Conservation (phyloP, 2,888 invertebrate species). For the Drosophila suboccidentalis region DNA sequence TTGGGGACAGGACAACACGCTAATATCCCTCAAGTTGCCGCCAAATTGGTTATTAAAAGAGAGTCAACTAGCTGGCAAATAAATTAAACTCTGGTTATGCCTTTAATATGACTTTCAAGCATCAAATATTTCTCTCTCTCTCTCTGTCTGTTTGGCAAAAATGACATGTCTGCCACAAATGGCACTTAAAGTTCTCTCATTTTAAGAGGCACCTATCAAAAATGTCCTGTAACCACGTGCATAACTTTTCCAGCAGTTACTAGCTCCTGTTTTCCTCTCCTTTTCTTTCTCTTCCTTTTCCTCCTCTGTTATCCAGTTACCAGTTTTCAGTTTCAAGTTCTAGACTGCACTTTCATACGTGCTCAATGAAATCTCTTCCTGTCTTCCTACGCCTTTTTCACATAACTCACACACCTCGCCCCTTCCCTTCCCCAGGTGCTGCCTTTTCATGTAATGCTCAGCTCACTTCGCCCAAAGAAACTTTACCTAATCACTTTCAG, state of each 20-base stretch:
- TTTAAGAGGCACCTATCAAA: conserved; percentile 25
- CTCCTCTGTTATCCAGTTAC: conserved; percentile 2
- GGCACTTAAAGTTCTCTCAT: conserved; percentile 19
- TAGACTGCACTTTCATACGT: conserved; percentile 3
- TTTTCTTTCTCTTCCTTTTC: not conserved
- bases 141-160: not conserved
- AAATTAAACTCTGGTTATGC: conserved; percentile 43
- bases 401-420: not conserved
- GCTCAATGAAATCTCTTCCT: conserved; percentile 17
- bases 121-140: not conserved
- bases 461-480: conserved; percentile 2
- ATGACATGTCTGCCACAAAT: not conserved
- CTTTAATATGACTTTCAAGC: conserved; percentile 12
- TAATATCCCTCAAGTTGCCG: conserved; percentile 65
- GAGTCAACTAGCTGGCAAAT: conserved; percentile 67
- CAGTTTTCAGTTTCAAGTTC: not conserved
- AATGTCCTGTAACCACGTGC: conserved; percentile 18
- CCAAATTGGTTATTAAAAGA: conserved; percentile 77
- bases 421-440: not conserved
- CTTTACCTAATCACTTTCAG: conserved; percentile 31
- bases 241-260: conserved; percentile 8
- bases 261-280: not conserved
- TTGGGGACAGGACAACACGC: conserved; percentile 33
- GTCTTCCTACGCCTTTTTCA: not conserved
- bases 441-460: not conserved